Conservation (phyloP, 2,113 vertebrate species). For the Centropristis striata region DNA sequence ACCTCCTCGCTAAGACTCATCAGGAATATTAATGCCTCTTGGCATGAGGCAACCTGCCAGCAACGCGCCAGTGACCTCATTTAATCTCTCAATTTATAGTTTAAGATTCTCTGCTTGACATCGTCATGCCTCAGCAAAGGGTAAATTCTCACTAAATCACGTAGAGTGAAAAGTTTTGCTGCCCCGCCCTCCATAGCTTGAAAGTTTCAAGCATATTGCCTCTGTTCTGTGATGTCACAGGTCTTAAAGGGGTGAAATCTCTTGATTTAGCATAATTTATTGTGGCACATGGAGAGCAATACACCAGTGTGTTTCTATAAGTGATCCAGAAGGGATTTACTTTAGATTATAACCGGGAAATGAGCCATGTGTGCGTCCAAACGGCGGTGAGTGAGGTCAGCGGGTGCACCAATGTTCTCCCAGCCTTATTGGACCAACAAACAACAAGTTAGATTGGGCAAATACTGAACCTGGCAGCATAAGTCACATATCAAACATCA, state of each 20-base stretch:
- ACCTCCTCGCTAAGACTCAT: not conserved
- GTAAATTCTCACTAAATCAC: not conserved
- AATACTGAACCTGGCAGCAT: not conserved
- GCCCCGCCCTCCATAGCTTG: not conserved
- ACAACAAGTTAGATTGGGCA: not conserved
- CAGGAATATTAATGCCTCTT: slow-evolving; percentile 32
- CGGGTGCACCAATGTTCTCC: not conserved
- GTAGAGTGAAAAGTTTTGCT: not conserved
- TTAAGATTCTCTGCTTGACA: not conserved
- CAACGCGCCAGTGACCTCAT: slow-evolving; percentile 25
- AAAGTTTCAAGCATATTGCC: not conserved
- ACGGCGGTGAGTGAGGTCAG: not conserved
- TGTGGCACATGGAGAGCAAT: not conserved
- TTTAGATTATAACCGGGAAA: not conserved
- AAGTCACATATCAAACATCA: not conserved
- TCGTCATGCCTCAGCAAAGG: slow-evolving; percentile 5
- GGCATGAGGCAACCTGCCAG: slow-evolving; percentile 40
- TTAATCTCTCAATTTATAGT: slow-evolving; percentile 33
- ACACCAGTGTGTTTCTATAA: not conserved
- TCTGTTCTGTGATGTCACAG: not conserved
- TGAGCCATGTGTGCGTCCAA: not conserved
- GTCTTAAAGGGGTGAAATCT: not conserved
- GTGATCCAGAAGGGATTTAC: not conserved
- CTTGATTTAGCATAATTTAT: not conserved
- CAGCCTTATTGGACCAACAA: not conserved